phyloP scores from a whole-genome alignment of 2,888 invertebrate genomes.

The Drosophila cyrtoloma region DNA sequence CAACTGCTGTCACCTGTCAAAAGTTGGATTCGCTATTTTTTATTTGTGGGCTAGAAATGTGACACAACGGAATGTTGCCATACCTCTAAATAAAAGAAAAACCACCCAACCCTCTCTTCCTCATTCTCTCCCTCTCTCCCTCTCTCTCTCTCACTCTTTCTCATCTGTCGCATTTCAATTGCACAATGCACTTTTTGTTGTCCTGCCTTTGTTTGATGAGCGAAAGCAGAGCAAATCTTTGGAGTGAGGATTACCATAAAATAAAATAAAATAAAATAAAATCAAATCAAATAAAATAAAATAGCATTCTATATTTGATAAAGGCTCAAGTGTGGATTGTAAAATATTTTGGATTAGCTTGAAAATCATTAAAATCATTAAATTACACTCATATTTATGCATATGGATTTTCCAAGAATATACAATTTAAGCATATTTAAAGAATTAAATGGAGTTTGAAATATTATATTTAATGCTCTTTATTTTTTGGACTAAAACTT shows the following conservation, averaged over 20 bases:
- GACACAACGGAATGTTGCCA: constrained; percentile 61
- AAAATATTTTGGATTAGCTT: neutral
- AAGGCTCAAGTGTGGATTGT: neutral
- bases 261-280: neutral
- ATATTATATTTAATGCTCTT: neutral
- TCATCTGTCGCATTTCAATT: constrained; percentile 41
- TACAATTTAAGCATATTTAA: no score
- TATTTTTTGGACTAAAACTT: neutral
- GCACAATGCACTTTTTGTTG: constrained; percentile 44
- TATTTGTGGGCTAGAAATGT: constrained; percentile 64
- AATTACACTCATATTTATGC: neutral
- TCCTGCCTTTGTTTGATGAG: constrained; percentile 6
- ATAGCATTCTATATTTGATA: neutral
- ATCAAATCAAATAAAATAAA: neutral
- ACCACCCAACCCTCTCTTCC: constrained; percentile 6
- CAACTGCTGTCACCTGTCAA: constrained; percentile 72
- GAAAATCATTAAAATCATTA: neutral
- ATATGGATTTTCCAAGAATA: no score
- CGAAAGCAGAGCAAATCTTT: neutral
- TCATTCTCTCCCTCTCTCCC: constrained; percentile 2
- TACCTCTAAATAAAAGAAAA: neutral
- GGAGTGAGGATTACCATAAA: neutral
- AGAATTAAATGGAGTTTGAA: neutral
- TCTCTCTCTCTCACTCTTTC: neutral
- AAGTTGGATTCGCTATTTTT: constrained; percentile 60